Percentiles rank a stretch among this genome's conserved stretches.
Conservation (phyloP, 2,888 invertebrate species). For the Pardosa pseudoannulata region DNA sequence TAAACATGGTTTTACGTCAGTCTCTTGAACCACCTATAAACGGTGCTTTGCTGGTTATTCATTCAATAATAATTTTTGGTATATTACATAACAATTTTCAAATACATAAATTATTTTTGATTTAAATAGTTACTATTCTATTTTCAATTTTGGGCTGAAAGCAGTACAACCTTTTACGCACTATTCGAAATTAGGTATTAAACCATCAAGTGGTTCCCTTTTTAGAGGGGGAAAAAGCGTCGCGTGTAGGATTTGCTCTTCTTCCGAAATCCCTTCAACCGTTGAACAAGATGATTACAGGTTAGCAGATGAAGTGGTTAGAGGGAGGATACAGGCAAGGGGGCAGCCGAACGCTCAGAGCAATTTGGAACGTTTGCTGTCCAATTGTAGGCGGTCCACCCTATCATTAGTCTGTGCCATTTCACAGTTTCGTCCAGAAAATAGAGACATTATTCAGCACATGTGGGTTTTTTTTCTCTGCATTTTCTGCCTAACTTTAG, state of each 20-base stretch:
- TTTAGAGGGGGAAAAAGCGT: neutral
- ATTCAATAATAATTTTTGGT: too few species aligned
- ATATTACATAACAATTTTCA: too few species aligned
- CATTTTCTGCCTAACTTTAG: too few species aligned
- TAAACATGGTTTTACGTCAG: too few species aligned
- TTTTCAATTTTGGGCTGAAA: too few species aligned
- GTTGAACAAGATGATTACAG: slow-evolving; percentile 10
- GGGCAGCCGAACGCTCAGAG: neutral
- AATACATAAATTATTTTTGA: too few species aligned
- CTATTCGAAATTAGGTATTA: neutral
- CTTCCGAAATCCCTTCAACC: neutral
- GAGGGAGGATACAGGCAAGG: neutral
- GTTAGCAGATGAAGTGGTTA: neutral
- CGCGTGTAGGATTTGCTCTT: neutral
- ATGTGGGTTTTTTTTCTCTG: too few species aligned
- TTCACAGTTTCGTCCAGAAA: neutral
- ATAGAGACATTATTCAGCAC: neutral
- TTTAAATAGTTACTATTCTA: too few species aligned
- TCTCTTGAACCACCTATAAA: too few species aligned
- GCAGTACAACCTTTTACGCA: too few species aligned
- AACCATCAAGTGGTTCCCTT: neutral
- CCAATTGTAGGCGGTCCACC: neutral
- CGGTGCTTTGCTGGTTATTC: too few species aligned
- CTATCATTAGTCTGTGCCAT: neutral
- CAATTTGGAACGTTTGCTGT: neutral